Percentiles rank a stretch among this genome's conserved stretches.
Evolutionary conservation across 1,140 invertebrate genomes (phyloP).

Genomic region (Daktulosphaira vitifoliae): DNA sequence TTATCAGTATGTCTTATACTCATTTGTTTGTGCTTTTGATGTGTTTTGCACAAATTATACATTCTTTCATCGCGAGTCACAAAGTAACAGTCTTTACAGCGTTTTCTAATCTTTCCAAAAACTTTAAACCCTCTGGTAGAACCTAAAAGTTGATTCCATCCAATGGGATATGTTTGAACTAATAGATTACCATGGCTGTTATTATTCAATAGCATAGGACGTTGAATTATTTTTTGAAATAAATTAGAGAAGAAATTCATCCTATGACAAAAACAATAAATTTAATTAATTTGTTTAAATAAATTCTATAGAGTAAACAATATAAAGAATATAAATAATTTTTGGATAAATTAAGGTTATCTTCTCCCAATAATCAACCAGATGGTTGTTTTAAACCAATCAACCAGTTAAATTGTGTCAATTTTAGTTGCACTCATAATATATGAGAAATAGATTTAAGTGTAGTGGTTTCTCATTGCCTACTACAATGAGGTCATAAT

Average conservation of each 20-base stretch:
- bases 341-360: no score
- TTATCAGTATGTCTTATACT: constrained; percentile 53
- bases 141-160: not conserved
- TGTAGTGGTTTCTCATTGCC: no score
- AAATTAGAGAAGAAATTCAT: constrained; percentile 20
- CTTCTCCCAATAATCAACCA: no score
- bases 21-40: constrained; percentile 72
- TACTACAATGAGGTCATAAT: no score
- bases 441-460: no score
- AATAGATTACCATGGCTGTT: not conserved
- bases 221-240: not conserved
- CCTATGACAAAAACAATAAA: constrained; percentile 1
- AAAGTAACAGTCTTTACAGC: constrained; percentile 70
- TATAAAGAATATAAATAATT: no score
- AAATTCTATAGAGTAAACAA: no score
- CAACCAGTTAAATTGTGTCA: no score
- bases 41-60: constrained; percentile 63
- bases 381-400: no score
- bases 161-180: not conserved
- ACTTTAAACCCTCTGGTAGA: constrained; percentile 50
- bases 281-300: no score
- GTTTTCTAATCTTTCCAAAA: constrained; percentile 49
- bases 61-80: constrained; percentile 56
- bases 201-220: not conserved
- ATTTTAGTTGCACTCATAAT: no score